Conservation (phyloP, 2,113 vertebrate genomes). For the Alethe castanea region DNA sequence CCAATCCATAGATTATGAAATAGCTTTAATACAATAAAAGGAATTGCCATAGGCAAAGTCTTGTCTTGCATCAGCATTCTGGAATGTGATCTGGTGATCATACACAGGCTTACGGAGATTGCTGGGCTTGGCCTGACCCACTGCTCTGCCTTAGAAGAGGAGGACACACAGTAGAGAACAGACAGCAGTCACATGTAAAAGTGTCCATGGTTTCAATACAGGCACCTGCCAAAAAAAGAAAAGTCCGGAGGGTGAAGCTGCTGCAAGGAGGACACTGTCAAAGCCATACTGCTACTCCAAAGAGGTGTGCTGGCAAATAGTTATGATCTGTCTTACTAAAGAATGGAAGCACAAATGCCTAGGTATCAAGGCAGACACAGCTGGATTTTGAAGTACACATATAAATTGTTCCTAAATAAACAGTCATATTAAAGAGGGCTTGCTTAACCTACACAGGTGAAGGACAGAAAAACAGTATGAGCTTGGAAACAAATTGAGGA, state of each 20-base stretch:
- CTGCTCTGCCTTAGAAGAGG: neutral
- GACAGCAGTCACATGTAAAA: neutral
- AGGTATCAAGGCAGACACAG: neutral
- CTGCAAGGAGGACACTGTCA: neutral
- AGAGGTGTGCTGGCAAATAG: neutral
- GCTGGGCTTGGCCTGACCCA: neutral
- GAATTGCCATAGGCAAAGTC: neutral
- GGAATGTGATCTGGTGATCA: neutral
- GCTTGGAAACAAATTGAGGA: neutral
- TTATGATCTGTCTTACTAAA: neutral
- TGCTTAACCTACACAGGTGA: neutral
- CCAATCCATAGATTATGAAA: neutral
- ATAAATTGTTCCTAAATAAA: neutral
- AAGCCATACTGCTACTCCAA: neutral
- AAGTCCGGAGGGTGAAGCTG: neutral
- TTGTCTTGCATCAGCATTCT: neutral
- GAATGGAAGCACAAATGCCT: neutral
- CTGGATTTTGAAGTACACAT: neutral
- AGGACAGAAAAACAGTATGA: neutral
- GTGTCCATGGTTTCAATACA: neutral
- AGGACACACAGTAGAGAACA: neutral
- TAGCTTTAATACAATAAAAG: neutral
- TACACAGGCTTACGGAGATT: neutral
- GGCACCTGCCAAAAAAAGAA: neutral
- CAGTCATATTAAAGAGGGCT: neutral